Base-by-base conservation (phyloP, 2,797 vertebrate genomes). In the Scleropages formosus region DNA sequence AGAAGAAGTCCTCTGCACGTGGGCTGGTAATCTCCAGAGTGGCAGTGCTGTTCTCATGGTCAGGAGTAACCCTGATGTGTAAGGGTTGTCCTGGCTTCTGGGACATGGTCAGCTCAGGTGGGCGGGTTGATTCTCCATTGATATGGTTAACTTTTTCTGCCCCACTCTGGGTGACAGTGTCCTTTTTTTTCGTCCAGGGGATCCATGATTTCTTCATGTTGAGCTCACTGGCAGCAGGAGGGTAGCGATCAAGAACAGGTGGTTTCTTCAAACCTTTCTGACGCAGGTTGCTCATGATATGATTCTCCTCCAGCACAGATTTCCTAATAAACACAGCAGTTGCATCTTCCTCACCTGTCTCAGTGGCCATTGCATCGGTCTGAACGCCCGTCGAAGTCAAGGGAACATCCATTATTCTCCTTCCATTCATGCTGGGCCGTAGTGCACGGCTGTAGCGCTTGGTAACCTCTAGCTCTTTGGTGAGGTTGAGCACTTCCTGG, bases 21-120 rank as follows among this genome's bases (percentile, higher is more conserved):
- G 96, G 95, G 78, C 96, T 94, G 8, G 94, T 97, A 87, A 99
- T 98, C 88, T 99, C 96, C 87, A 99, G 76, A 44, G 95, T 98
- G 44, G 97, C 96, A 0, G 94, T 95, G 86, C 95, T 96, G 85
- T 94, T 95, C 74, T 90, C 91, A 0, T 93, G 95, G 79, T 96
- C 94, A 0, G 98, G 96, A 0, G 94, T 98, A 74, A 99, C 96
- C 0, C 96, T 93, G 76, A 99, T 99, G 78, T 95, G 96, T 72
- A 99, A 90, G 0, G 98, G 96, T 0, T 93, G 95, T 7, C 95
- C 95, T 3, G 94, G 90, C 78, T 92, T 95, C 51, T 88, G 94
- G 4, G 95, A 91, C 86, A 94, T 90, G 18, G 91, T 91, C 66
- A 94, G 85, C 59, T 95, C 93, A 0, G 93, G 80, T 24, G 90